Conservation (phyloP, 2,797 vertebrate species). For the Phataginus tetradactyla region DNA sequence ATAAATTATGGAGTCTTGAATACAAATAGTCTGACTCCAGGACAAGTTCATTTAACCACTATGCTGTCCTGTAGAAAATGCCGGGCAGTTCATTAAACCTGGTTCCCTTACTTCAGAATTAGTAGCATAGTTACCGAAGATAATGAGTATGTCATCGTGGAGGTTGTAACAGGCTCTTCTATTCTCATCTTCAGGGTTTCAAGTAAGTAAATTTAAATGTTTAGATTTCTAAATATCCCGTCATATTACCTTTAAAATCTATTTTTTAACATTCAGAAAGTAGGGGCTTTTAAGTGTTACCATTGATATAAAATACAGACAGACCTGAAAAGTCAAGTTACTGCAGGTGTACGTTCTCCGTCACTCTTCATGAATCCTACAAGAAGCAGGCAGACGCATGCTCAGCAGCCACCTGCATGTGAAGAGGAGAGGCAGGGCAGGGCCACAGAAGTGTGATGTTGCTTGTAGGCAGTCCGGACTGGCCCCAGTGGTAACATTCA, state of each 20-base stretch:
- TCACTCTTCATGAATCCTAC: not conserved
- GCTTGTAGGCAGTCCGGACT: rapidly evolving
- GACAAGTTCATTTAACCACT: not conserved
- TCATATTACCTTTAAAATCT: not conserved
- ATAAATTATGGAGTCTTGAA: not conserved
- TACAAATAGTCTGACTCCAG: not conserved
- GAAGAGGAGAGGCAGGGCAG: not conserved
- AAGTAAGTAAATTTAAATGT: not conserved
- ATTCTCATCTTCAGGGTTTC: not conserved
- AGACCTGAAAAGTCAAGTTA: not conserved
- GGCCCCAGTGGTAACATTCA: rapidly evolving
- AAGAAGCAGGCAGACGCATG: not conserved
- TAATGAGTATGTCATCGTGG: not conserved
- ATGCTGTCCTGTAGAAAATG: not conserved
- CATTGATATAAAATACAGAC: not conserved
- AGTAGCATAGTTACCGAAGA: rapidly evolving
- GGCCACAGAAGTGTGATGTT: rapidly evolving
- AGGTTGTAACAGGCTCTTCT: not conserved
- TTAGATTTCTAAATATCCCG: constrained; percentile 9
- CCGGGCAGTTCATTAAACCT: not conserved
- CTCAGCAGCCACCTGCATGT: not conserved
- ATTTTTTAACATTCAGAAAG: constrained; percentile 13
- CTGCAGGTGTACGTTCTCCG: rapidly evolving
- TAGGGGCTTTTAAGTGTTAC: not conserved
- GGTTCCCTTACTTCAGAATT: not conserved